Evolutionary conservation across 2,888 invertebrate species (phyloP).

Genomic region (Drosophila atripex): DNA sequence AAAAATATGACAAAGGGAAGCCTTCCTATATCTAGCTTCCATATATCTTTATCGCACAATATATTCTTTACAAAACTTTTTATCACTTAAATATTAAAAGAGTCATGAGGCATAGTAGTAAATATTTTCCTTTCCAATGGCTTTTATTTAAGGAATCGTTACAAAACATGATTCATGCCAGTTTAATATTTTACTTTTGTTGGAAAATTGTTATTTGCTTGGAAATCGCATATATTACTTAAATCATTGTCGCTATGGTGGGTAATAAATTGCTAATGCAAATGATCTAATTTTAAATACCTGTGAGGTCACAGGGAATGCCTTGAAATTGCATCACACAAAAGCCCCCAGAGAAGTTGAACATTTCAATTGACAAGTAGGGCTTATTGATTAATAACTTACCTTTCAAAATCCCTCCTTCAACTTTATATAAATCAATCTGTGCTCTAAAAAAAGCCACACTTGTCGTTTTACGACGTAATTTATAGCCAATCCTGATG

Average conservation of each 20-base stretch:
- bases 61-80: neutral
- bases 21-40: neutral
- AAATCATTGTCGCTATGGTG: neutral
- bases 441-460: slow-evolving; percentile 6
- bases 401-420: neutral
- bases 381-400: slow-evolving; percentile 7
- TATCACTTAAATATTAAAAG: neutral
- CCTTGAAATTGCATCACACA: neutral
- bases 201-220: neutral
- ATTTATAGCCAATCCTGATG: slow-evolving; percentile 19
- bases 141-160: neutral
- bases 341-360: neutral
- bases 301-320: neutral
- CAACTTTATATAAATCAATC: slow-evolving; percentile 8
- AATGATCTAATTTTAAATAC: neutral
- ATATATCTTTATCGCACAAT: neutral
- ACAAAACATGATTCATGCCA: neutral
- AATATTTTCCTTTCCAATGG: neutral
- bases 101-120: neutral
- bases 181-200: neutral
- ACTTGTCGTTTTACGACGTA: slow-evolving; percentile 23
- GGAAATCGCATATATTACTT: neutral
- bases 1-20: neutral
- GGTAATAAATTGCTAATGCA: neutral
- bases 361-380: neutral